These are phyloP conservation scores for Tenualosa thibaudeaui DNA, from an alignment of 2,797 vertebrate genomes.

Conservation along the genomic window DNA sequence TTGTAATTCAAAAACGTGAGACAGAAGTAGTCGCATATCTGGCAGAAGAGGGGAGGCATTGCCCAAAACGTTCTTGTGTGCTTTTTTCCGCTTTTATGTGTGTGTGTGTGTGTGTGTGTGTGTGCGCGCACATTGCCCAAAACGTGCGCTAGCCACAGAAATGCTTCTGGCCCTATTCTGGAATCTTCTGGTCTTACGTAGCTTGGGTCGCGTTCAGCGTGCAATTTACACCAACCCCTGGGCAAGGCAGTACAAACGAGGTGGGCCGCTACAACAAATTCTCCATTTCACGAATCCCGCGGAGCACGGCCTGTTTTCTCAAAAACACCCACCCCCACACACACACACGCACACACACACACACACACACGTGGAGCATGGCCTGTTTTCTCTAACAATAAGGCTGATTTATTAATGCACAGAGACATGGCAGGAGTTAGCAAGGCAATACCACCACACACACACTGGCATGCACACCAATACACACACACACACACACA, in stretches of 20 bases:
- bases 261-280: slow-evolving; percentile 44
- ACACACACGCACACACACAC: slow-evolving; percentile 26
- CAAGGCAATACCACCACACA: neutral
- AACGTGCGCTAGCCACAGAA: slow-evolving; percentile 32
- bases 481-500: neutral
- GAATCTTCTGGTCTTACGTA: slow-evolving; percentile 33
- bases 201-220: slow-evolving; percentile 45
- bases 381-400: slow-evolving; percentile 62
- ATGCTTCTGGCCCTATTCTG: slow-evolving; percentile 40
- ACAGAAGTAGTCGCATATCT: no score
- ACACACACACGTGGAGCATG: slow-evolving; percentile 28
- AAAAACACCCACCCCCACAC: neutral
- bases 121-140: slow-evolving; percentile 26
- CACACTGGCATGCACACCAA: neutral
- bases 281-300: slow-evolving; percentile 46
- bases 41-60: neutral
- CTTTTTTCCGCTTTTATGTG: neutral
- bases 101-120: slow-evolving; percentile 13
- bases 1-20: no score
- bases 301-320: slow-evolving; percentile 22
- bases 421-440: slow-evolving; percentile 42
- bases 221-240: slow-evolving; percentile 56
- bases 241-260: slow-evolving; percentile 52
- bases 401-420: slow-evolving; percentile 54
- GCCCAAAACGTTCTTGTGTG: slow-evolving; percentile 10